phyloP scores from a whole-genome alignment of 2,888 invertebrate species.

The Eupeodes luniger region DNA sequence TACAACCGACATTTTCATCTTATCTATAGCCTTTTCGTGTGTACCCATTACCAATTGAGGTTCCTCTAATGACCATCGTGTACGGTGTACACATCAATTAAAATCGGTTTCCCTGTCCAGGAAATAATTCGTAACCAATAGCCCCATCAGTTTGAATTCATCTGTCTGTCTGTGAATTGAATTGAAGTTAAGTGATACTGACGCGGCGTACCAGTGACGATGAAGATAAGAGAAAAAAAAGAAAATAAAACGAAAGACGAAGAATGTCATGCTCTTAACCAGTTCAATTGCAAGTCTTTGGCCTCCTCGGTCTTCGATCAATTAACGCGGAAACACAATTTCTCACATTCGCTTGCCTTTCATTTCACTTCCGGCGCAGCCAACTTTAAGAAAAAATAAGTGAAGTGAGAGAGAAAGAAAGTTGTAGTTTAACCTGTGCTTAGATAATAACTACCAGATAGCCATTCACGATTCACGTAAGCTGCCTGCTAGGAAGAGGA shows the following conservation, averaged over 20 bases:
- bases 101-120: conserved; percentile 66
- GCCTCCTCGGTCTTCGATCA: conserved; percentile 50
- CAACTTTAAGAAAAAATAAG: conserved; percentile 14
- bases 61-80: conserved; percentile 52
- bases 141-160: conserved; percentile 45
- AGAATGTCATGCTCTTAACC: conserved; percentile 41
- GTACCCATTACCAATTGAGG: conserved; percentile 51
- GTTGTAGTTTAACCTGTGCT: conserved; percentile 32
- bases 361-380: conserved; percentile 63
- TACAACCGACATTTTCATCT: not conserved
- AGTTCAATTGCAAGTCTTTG: conserved; percentile 38
- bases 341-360: conserved; percentile 62
- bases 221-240: not conserved
- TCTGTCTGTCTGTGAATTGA: conserved; percentile 52
- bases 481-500: not conserved
- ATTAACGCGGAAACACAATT: conserved; percentile 72
- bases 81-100: conserved; percentile 59
- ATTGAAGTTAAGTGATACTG: conserved; percentile 64
- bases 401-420: conserved; percentile 10
- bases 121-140: conserved; percentile 54
- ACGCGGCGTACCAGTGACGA: conserved; percentile 35
- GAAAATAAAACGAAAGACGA: not conserved
- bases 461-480: conserved; percentile 35
- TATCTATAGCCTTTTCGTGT: not conserved
- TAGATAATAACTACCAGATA: conserved; percentile 50